These are phyloP conservation scores for Phymatocera aterrima DNA, from an alignment of 2,888 invertebrate genomes.

Conservation along the genomic window DNA sequence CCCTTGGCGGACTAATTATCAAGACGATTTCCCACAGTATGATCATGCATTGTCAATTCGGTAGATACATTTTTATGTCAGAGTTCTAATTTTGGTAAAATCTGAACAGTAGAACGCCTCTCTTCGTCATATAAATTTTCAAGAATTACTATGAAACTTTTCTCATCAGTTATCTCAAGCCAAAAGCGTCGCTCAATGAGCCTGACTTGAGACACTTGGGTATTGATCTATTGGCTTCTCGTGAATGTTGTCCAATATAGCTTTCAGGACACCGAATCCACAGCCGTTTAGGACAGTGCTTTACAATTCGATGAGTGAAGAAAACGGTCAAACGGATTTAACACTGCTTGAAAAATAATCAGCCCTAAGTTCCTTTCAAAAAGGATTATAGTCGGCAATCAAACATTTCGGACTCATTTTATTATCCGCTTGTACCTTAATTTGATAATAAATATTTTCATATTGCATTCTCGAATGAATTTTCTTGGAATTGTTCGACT, in stretches of 20 bases:
- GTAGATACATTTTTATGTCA: constrained; percentile 4
- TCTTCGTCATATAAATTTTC: too few relatives aligned
- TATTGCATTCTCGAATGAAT: background rate
- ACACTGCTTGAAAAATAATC: background rate
- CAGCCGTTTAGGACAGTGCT: background rate
- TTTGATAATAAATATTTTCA: background rate
- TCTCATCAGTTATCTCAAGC: constrained; percentile 18
- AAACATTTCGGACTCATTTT: background rate
- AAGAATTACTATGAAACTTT: background rate
- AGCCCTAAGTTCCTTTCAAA: background rate
- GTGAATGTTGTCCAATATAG: background rate
- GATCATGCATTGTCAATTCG: background rate
- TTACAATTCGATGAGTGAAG: background rate
- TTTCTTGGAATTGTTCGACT: too few relatives aligned
- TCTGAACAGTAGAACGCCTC: too few relatives aligned
- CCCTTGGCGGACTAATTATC: constrained; percentile 43
- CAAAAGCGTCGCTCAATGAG: constrained; percentile 44
- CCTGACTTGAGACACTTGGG: constrained; percentile 53
- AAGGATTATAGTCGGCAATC: background rate
- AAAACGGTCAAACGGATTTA: background rate
- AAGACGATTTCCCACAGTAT: constrained; percentile 40
- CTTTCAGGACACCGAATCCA: background rate
- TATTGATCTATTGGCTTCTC: constrained; percentile 31
- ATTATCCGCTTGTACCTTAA: background rate
- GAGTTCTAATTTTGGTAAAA: too few relatives aligned